These are phyloP conservation scores for Drosophila bipectinata DNA, from an alignment of 1,140 invertebrate genomes.

Conservation along the genomic window DNA sequence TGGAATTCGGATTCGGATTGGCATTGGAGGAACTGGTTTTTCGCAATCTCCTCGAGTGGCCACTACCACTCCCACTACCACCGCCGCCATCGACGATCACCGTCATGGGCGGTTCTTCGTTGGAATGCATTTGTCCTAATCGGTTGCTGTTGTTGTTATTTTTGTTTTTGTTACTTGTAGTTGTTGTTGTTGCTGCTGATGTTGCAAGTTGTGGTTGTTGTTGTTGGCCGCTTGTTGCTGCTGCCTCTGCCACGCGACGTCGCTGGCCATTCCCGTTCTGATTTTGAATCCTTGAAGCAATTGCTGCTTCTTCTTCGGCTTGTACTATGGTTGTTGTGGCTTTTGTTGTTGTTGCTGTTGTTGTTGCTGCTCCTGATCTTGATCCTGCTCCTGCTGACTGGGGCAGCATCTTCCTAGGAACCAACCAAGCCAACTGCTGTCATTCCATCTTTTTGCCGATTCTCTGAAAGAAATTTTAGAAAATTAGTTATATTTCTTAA, in stretches of 20 bases:
- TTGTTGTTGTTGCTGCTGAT: constrained; percentile 22
- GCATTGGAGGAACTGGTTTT: constrained; percentile 75
- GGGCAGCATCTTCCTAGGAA: constrained; percentile 64
- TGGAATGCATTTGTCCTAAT: constrained; percentile 71
- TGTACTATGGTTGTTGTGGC: not conserved
- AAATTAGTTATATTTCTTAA: not conserved
- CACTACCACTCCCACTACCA: constrained; percentile 18
- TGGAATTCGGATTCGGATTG: constrained; percentile 44
- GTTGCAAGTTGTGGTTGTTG: not conserved
- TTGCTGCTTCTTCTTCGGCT: constrained; percentile 23
- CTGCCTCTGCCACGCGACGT: constrained; percentile 68
- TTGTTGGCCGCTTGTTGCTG: constrained; percentile 42
- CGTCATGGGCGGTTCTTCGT: constrained; percentile 74
- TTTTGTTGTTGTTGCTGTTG: no score
- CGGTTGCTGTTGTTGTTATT: constrained; percentile 37
- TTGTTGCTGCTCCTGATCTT: constrained; percentile 5
- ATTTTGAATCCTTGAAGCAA: constrained; percentile 9
- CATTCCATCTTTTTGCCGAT: constrained; percentile 61
- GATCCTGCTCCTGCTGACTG: constrained; percentile 41
- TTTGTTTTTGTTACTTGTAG: constrained; percentile 7
- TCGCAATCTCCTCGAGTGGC: constrained; percentile 54
- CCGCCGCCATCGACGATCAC: constrained; percentile 59
- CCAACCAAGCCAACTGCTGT: constrained; percentile 44
- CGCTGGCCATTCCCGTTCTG: constrained; percentile 63
- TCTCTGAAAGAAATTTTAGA: not conserved